Evolutionary conservation across 2,888 invertebrate species (phyloP).

Genomic region (Trissoscelio sp.): DNA sequence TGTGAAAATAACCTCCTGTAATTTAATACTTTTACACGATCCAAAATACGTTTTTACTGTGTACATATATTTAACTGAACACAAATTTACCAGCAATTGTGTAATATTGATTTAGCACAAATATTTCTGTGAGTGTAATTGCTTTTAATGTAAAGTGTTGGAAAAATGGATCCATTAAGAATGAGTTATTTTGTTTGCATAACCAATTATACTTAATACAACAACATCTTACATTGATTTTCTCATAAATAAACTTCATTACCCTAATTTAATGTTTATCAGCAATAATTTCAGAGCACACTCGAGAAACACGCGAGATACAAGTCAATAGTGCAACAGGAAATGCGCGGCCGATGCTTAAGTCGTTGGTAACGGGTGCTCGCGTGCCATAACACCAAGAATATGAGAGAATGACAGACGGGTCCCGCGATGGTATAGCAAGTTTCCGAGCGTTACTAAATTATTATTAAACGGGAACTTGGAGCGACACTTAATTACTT

Average conservation of each 20-base stretch:
- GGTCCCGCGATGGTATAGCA: conserved; percentile 72
- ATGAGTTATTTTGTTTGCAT: no score
- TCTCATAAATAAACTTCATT: conserved; percentile 1
- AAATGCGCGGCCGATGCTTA: conserved; percentile 41
- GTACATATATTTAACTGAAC: no score
- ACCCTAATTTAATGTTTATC: conserved; percentile 7
- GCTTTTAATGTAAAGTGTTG: no score
- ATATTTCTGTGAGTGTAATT: no score
- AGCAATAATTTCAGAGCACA: conserved; percentile 10
- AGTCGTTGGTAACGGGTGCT: conserved; percentile 32
- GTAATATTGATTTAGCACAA: no score
- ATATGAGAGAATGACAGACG: conserved; percentile 69
- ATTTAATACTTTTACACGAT: no score
- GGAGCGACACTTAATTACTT: conserved; percentile 80
- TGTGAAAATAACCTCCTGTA: no score
- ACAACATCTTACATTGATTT: no score
- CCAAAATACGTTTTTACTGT: no score
- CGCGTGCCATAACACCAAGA: conserved; percentile 54
- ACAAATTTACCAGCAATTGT: no score
- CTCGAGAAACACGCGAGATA: background rate
- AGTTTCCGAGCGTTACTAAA: conserved; percentile 77
- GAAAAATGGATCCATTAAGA: no score
- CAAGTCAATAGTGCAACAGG: conserved; percentile 46
- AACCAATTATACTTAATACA: no score
- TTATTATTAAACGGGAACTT: conserved; percentile 80